These are phyloP conservation scores for Chrysina gloriosa DNA, from an alignment of 2,888 invertebrate species.

Conservation along the genomic window DNA sequence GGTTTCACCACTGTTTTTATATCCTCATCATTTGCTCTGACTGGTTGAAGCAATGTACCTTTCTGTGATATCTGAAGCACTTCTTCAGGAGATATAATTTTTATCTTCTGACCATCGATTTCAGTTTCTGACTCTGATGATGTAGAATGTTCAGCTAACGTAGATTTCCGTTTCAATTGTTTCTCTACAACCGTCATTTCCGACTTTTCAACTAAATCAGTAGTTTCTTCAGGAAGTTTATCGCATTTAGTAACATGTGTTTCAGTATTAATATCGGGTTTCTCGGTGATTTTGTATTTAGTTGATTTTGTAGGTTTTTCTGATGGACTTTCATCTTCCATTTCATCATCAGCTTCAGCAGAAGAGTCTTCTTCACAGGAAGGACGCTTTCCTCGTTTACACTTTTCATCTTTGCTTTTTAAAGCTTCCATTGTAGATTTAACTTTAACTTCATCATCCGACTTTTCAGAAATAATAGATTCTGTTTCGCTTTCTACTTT, in stretches of 20 bases:
- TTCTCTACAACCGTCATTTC: constrained; percentile 41
- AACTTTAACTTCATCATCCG: constrained; percentile 57
- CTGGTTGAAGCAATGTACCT: background rate
- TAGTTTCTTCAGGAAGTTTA: constrained; percentile 52
- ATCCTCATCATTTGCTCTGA: background rate
- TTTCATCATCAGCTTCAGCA: constrained; percentile 76
- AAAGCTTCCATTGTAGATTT: constrained; percentile 23
- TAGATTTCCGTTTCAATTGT: constrained; percentile 39
- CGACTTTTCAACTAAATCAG: constrained; percentile 1
- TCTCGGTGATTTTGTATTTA: constrained; percentile 42
- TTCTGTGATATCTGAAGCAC: constrained; percentile 51
- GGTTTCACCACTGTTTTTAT: background rate
- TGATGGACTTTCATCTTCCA: constrained; percentile 70
- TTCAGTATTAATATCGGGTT: constrained; percentile 31
- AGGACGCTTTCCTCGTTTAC: constrained; percentile 60
- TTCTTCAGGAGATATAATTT: constrained; percentile 63
- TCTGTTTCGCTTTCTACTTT: constrained; percentile 54
- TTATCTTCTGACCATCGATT: constrained; percentile 65
- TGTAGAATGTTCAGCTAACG: constrained; percentile 53
- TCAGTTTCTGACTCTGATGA: constrained; percentile 65
- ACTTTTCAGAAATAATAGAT: constrained; percentile 59
- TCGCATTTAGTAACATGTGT: constrained; percentile 14
- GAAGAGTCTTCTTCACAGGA: constrained; percentile 73
- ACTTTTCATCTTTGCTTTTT: constrained; percentile 53
- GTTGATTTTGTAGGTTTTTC: constrained; percentile 42